Evolutionary conservation across 2,888 invertebrate genomes (phyloP).

Genomic region (Oasisia sp.): DNA sequence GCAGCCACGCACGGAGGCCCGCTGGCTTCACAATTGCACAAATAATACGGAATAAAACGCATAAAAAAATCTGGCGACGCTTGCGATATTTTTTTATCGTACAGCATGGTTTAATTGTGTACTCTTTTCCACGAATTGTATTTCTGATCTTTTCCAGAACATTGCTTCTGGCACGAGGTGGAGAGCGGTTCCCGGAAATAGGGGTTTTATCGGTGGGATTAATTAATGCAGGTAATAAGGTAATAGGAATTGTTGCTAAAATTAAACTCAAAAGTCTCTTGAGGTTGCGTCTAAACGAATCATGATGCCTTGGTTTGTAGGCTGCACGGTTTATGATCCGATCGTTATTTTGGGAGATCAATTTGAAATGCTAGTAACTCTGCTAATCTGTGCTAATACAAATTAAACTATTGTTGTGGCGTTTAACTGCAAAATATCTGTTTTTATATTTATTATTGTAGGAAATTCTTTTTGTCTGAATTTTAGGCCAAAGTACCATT

Average conservation of each 20-base stretch:
- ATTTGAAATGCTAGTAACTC: no score
- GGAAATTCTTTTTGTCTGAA: no score
- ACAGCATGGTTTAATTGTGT: not conserved
- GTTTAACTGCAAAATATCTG: no score
- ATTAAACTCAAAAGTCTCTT: not conserved
- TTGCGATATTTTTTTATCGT: not conserved
- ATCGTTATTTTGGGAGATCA: no score
- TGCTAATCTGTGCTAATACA: no score
- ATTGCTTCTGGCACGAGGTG: not conserved
- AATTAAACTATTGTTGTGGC: no score
- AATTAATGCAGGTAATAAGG: not conserved
- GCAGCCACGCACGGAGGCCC: not conserved
- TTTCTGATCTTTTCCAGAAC: not conserved
- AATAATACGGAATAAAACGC: not conserved
- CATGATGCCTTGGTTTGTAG: no score
- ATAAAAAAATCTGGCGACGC: constrained; percentile 14
- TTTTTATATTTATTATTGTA: no score
- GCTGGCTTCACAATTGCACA: not conserved
- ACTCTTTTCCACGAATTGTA: not conserved
- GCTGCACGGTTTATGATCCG: no score
- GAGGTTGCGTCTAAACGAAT: no score
- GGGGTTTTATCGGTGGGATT: not conserved
- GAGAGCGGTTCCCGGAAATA: not conserved
- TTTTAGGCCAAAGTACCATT: no score
- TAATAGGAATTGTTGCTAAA: not conserved